phyloP scores from a whole-genome alignment of 1,140 invertebrate genomes.

The Drosophila eugracilis region DNA sequence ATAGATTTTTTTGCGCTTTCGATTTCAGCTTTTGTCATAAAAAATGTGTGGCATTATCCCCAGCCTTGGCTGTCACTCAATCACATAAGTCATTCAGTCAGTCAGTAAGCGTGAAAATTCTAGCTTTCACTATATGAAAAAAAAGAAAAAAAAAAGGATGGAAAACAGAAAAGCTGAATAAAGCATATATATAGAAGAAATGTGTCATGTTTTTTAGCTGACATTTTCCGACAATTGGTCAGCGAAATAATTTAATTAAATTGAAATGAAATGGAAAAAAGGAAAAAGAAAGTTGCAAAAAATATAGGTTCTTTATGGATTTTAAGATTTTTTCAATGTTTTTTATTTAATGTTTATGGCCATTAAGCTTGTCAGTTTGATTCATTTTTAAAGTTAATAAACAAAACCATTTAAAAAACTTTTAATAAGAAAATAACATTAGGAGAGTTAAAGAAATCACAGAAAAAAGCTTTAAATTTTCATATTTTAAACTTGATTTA shows the following conservation, averaged over 20 bases:
- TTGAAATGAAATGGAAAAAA: too few relatives aligned
- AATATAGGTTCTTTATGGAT: neutral
- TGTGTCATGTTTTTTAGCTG: conserved; percentile 4
- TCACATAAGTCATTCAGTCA: conserved; percentile 22
- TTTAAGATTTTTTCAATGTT: neutral
- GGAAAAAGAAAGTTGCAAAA: neutral
- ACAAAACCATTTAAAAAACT: too few relatives aligned
- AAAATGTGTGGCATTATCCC: conserved; percentile 57
- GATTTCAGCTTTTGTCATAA: conserved; percentile 66
- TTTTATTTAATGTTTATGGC: neutral
- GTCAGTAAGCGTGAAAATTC: conserved; percentile 28
- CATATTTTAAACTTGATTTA: too few relatives aligned
- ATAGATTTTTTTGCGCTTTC: conserved; percentile 57
- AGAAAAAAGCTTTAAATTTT: too few relatives aligned
- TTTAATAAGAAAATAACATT: too few relatives aligned
- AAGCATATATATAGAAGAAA: neutral
- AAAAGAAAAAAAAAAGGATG: neutral
- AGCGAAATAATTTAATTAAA: neutral
- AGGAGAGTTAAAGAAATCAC: too few relatives aligned
- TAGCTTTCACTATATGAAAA: conserved; percentile 44
- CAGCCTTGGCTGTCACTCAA: conserved; percentile 24
- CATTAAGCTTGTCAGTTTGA: neutral
- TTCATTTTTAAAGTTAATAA: too few relatives aligned
- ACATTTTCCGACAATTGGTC: neutral
- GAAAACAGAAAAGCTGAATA: too few relatives aligned